phyloP scores from a whole-genome alignment of 2,888 invertebrate species.

The Trisateles emortualis region DNA sequence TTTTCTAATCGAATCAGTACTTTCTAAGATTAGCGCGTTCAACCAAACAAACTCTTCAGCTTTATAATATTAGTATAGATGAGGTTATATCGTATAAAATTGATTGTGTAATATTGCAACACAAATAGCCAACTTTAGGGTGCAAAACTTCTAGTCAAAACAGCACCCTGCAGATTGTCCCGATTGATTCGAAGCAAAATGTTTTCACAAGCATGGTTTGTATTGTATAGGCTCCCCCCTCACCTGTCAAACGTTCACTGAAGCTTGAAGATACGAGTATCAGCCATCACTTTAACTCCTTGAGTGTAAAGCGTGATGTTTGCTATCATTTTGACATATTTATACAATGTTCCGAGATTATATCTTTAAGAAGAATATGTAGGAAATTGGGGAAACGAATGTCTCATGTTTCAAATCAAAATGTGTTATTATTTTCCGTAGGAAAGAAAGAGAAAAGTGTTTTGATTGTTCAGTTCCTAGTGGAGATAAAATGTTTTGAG shows the following conservation, averaged over 20 bases:
- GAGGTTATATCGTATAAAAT: too few relatives aligned
- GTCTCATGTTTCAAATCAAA: background rate
- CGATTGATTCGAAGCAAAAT: background rate
- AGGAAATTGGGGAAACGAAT: slow-evolving; percentile 21
- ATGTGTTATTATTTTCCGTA: background rate
- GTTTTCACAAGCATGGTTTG: background rate
- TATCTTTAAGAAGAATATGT: slow-evolving; percentile 19
- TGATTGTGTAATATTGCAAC: too few relatives aligned
- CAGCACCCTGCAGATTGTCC: background rate
- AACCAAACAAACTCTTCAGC: too few relatives aligned
- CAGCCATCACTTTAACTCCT: slow-evolving; percentile 59
- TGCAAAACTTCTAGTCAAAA: too few relatives aligned
- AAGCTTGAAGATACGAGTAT: slow-evolving; percentile 64
- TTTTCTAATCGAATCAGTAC: too few relatives aligned
- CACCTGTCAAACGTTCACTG: slow-evolving; percentile 66
- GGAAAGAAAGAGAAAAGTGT: too few relatives aligned
- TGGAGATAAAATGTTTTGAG: too few relatives aligned
- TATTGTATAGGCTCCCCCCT: slow-evolving; percentile 44
- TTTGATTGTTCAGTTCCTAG: too few relatives aligned
- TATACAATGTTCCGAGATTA: slow-evolving; percentile 36
- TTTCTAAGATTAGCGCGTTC: too few relatives aligned
- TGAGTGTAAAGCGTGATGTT: slow-evolving; percentile 42
- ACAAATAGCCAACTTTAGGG: too few relatives aligned
- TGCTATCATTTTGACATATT: slow-evolving; percentile 44
- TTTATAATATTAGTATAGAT: too few relatives aligned